Percentiles rank a stretch among this genome's conserved stretches.
Evolutionary conservation across 2,888 invertebrate species (phyloP).

Genomic region (Eupsilia transversa): DNA sequence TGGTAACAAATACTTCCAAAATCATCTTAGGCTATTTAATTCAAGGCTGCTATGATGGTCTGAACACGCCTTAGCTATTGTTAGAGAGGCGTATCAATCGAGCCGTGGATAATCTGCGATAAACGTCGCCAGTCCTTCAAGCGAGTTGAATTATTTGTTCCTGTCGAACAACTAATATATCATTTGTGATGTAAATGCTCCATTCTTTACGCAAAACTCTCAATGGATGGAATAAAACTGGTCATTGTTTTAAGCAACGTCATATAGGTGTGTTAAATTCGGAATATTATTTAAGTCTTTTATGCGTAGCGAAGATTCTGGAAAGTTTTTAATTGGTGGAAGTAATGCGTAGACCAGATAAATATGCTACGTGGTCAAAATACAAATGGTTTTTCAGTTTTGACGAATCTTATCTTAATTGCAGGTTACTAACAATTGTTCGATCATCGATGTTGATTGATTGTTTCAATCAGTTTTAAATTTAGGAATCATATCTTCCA

Average conservation of each 20-base stretch:
- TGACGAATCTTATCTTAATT: neutral
- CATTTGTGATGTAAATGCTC: slow-evolving; percentile 63
- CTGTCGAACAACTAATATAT: slow-evolving; percentile 63
- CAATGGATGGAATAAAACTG: slow-evolving; percentile 31
- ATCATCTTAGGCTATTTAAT: slow-evolving; percentile 39
- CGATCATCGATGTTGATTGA: too few species aligned
- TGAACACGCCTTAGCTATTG: slow-evolving; percentile 66
- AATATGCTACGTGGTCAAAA: neutral
- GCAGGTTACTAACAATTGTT: neutral
- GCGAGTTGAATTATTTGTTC: slow-evolving; percentile 66
- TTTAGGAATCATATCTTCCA: neutral
- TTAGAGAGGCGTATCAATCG: slow-evolving; percentile 72
- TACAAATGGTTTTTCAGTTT: neutral
- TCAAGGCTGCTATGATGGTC: slow-evolving; percentile 56
- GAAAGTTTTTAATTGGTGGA: neutral
- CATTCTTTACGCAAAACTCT: slow-evolving; percentile 40
- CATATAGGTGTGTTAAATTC: slow-evolving; percentile 19
- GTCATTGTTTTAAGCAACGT: slow-evolving; percentile 49
- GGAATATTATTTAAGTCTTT: slow-evolving; percentile 2
- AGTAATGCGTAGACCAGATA: neutral
- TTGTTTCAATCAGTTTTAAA: neutral
- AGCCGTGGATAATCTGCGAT: slow-evolving; percentile 82
- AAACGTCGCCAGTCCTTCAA: slow-evolving; percentile 79
- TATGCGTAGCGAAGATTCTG: slow-evolving; percentile 1
- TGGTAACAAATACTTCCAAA: slow-evolving; percentile 21